phyloP scores from a whole-genome alignment of 2,888 invertebrate genomes.

The Caenorhabditis uteleia region DNA sequence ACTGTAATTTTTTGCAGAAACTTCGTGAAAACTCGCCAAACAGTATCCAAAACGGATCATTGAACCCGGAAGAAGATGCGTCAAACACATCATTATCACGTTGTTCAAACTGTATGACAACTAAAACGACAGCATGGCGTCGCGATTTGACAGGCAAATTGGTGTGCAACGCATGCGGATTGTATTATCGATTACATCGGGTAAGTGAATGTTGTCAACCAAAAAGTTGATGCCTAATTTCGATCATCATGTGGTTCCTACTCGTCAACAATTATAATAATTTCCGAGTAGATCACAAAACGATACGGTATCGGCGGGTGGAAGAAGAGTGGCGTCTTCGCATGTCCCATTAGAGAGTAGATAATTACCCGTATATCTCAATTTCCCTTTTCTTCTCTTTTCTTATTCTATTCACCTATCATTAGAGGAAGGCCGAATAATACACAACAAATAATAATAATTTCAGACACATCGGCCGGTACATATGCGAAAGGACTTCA shows the following conservation, averaged over 20 bases:
- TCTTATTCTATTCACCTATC: not conserved
- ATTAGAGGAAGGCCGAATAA: conserved; percentile 40
- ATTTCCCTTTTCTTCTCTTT: not conserved
- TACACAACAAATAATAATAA: conserved; percentile 2
- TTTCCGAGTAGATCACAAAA: too few relatives aligned
- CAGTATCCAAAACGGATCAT: too few relatives aligned
- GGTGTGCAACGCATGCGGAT: conserved; percentile 69
- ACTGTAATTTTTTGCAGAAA: not conserved
- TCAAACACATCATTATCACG: conserved; percentile 48
- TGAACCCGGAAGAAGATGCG: too few relatives aligned
- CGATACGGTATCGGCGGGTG: too few relatives aligned
- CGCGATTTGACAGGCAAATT: conserved; percentile 63
- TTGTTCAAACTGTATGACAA: conserved; percentile 67
- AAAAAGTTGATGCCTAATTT: too few relatives aligned
- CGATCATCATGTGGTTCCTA: too few relatives aligned
- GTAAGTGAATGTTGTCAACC: conserved; percentile 34
- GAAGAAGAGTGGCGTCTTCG: too few relatives aligned
- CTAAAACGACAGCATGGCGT: conserved; percentile 69
- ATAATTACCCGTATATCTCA: not conserved
- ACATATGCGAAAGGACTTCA: conserved; percentile 69
- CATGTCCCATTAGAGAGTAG: too few relatives aligned
- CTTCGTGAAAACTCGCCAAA: not conserved
- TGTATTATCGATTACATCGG: conserved; percentile 67
- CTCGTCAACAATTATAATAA: too few relatives aligned
- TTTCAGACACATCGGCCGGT: conserved; percentile 69